A percentile compares a stretch with the other conserved stretches of the same genome.
These are phyloP conservation scores for Neosalanx taihuensis DNA, from an alignment of 2,797 vertebrate genomes.

Conservation along the genomic window DNA sequence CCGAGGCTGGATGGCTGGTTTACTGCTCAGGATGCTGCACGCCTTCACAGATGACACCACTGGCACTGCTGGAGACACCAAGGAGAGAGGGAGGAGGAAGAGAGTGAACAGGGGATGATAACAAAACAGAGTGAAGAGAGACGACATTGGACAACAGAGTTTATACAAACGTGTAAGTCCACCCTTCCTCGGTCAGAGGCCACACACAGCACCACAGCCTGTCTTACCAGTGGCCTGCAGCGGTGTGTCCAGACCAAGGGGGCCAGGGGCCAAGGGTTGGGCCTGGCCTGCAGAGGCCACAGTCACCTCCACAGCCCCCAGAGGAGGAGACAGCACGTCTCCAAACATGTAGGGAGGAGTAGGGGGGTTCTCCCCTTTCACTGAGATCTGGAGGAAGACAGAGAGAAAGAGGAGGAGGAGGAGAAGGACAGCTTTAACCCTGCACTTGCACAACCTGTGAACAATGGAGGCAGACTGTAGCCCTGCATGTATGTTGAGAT, in stretches of 20 bases:
- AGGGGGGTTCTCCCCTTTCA: conserved; percentile 80
- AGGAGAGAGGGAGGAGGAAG: background rate
- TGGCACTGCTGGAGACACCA: conserved; percentile 34
- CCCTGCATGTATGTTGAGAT: background rate
- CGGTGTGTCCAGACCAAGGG: conserved; percentile 26
- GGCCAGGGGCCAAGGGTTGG: conserved; percentile 20
- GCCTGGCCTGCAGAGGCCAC: conserved; percentile 50
- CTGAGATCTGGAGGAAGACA: conserved; percentile 30
- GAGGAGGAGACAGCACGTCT: conserved; percentile 73
- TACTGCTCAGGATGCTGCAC: conserved; percentile 71
- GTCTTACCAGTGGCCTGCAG: conserved; percentile 55
- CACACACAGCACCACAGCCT: background rate
- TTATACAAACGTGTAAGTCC: no score
- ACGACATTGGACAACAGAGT: no score
- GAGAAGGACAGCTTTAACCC: no score
- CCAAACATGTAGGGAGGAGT: conserved; percentile 81
- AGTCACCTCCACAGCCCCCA: conserved; percentile 75
- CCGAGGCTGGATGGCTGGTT: conserved; percentile 82
- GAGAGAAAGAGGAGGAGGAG: background rate
- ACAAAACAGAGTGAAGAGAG: background rate
- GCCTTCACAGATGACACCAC: conserved; percentile 59
- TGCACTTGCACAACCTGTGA: no score
- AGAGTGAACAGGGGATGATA: background rate
- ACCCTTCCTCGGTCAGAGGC: no score
- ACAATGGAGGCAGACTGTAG: background rate